A percentile compares a stretch with the other conserved stretches of the same genome.
Conservation (phyloP, 2,888 invertebrate genomes). For the Drosophila mercatorum region DNA sequence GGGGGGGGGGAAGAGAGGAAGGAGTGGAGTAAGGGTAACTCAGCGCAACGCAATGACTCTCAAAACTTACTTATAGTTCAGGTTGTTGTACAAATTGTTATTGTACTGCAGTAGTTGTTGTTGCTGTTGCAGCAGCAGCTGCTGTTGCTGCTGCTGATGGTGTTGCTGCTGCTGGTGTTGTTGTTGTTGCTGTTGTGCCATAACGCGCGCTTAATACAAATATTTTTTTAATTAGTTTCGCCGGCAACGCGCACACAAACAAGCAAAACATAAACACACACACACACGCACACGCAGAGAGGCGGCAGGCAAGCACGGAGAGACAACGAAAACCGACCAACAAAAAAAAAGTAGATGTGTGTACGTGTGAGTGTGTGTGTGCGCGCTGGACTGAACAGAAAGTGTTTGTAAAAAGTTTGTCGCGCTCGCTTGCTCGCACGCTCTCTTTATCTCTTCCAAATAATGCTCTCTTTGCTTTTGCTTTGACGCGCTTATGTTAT, state of each 20-base stretch:
- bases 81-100: conserved; percentile 67
- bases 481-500: conserved; percentile 40
- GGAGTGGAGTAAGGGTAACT: not conserved
- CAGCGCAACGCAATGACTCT: conserved; percentile 37
- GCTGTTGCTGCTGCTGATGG: conserved; percentile 46
- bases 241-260: conserved; percentile 31
- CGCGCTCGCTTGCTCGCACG: conserved; percentile 19
- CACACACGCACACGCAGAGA: conserved; percentile 23
- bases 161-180: conserved; percentile 53
- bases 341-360: conserved; percentile 20
- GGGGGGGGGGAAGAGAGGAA: not conserved
- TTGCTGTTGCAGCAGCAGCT: conserved; percentile 48
- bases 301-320: conserved; percentile 18
- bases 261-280: conserved; percentile 16
- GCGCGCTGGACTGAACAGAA: conserved; percentile 19
- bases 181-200: conserved; percentile 69
- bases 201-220: conserved; percentile 69
- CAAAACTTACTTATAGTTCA: conserved; percentile 76
- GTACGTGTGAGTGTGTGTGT: not conserved
- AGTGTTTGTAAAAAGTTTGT: conserved; percentile 31
- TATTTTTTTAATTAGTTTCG: conserved; percentile 58
- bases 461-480: conserved; percentile 15
- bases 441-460: conserved; percentile 7
- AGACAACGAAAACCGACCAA: conserved; percentile 20
- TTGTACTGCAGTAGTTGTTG: conserved; percentile 64